Conservation (phyloP, 2,888 invertebrate species). For the Spisula subtruncata region DNA sequence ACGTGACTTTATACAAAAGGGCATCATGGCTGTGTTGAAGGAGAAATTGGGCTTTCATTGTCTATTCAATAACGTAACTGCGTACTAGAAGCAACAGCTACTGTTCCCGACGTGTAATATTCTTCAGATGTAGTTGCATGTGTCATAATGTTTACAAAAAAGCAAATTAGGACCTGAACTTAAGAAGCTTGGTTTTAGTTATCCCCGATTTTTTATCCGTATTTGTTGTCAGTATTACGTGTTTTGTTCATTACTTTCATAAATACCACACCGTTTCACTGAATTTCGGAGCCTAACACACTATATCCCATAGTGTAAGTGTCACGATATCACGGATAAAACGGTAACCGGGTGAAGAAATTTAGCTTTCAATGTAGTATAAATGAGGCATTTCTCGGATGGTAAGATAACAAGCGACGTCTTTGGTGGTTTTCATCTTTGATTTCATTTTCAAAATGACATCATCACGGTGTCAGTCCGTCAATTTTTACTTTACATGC, state of each 20-base stretch:
- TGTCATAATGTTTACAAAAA: neutral
- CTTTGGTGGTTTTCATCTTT: conserved; percentile 34
- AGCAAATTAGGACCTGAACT: neutral
- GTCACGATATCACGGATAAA: neutral
- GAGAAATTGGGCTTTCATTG: too few species aligned
- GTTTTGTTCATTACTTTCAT: neutral
- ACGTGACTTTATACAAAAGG: too few species aligned
- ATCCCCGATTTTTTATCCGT: neutral
- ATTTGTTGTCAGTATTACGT: neutral
- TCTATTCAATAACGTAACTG: too few species aligned
- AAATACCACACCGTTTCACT: neutral
- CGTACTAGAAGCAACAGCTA: too few species aligned
- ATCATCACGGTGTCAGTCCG: conserved; percentile 48
- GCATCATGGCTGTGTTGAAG: too few species aligned
- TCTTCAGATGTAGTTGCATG: neutral
- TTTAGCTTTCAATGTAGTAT: neutral
- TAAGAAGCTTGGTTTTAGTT: neutral
- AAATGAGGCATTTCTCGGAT: conserved; percentile 5
- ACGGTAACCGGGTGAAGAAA: conserved; percentile 8
- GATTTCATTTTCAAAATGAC: conserved; percentile 34
- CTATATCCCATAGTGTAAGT: neutral
- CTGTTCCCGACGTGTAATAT: too few species aligned
- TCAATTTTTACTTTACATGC: conserved; percentile 45
- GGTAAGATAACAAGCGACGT: conserved; percentile 5
- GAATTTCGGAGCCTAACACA: neutral